Evolutionary conservation across 2,113 vertebrate species (phyloP).

Genomic region (Entomyzon cyanotis): DNA sequence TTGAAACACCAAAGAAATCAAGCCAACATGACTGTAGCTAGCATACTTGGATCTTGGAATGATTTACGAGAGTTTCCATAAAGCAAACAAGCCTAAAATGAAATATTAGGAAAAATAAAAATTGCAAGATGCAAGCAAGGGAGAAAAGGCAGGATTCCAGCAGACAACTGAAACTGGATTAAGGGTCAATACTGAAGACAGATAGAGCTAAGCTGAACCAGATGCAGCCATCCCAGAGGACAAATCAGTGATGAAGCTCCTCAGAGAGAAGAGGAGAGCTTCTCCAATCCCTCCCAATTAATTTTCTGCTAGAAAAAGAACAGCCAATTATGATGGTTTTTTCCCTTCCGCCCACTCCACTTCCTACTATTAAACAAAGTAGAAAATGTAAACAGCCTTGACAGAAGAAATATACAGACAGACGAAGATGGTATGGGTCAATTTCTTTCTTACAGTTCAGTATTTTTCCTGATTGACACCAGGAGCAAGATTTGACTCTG

Average conservation of each 20-base stretch:
- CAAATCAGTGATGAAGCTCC: background rate
- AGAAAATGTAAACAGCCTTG: conserved; percentile 9
- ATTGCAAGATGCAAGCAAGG: background rate
- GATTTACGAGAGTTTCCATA: background rate
- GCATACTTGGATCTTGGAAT: background rate
- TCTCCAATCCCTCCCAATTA: background rate
- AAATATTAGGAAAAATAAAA: conserved; percentile 1
- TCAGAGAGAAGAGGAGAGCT: background rate
- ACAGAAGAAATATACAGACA: background rate
- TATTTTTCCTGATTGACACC: background rate
- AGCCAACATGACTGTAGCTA: background rate
- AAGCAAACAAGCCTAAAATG: conserved; percentile 20
- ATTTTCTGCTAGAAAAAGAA: background rate
- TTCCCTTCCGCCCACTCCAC: background rate
- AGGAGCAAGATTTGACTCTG: background rate
- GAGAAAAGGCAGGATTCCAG: background rate
- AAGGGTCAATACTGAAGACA: background rate
- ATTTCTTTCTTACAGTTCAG: background rate
- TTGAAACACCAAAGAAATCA: conserved; percentile 1
- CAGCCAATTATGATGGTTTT: background rate
- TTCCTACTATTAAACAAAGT: conserved; percentile 8
- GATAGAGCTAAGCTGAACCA: conserved; percentile 34
- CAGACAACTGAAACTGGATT: conserved; percentile 5
- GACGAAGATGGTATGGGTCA: background rate
- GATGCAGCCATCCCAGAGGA: conserved; percentile 30